These are phyloP conservation scores for Caenorhabditis latens DNA, from an alignment of 1,140 invertebrate species.

Conservation along the genomic window DNA sequence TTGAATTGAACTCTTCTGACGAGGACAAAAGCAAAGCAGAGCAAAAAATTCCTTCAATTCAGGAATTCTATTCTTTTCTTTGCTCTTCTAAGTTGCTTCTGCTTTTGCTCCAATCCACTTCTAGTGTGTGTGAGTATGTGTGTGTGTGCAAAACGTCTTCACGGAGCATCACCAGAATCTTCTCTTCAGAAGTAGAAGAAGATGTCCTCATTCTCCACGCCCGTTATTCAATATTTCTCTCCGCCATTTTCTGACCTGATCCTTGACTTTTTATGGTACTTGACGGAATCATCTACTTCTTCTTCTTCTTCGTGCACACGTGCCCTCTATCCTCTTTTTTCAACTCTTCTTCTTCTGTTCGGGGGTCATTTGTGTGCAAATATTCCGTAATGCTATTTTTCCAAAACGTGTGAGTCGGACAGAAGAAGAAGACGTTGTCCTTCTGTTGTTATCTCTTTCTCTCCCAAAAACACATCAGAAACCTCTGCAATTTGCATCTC, in stretches of 20 bases:
- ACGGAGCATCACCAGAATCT: not conserved
- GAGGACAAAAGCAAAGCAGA: constrained; percentile 4
- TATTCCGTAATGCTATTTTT: constrained; percentile 11
- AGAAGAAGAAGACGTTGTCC: not conserved
- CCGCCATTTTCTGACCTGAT: constrained; percentile 30
- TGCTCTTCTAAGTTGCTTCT: constrained; percentile 8
- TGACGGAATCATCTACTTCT: not conserved
- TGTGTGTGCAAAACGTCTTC: constrained; percentile 32
- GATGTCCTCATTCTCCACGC: not conserved
- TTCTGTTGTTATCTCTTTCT: not conserved
- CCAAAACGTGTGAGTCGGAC: not conserved
- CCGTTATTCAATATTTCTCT: constrained; percentile 48
- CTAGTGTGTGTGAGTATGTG: not conserved
- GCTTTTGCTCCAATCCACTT: not conserved
- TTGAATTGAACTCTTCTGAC: constrained; percentile 45
- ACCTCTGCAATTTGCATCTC: constrained; percentile 49
- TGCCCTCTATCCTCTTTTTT: constrained; percentile 3
- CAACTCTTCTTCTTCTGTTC: constrained; percentile 21
- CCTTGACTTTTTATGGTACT: constrained; percentile 54
- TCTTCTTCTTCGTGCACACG: constrained; percentile 9
- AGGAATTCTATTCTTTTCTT: constrained; percentile 41
- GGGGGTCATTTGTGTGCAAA: constrained; percentile 32
- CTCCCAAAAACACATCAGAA: constrained; percentile 32
- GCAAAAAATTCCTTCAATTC: not conserved
- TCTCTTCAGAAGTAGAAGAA: not conserved